Percentiles rank a stretch among this genome's conserved stretches.
Conservation (phyloP, 2,113 vertebrate species). For the Poecile atricapillus region DNA sequence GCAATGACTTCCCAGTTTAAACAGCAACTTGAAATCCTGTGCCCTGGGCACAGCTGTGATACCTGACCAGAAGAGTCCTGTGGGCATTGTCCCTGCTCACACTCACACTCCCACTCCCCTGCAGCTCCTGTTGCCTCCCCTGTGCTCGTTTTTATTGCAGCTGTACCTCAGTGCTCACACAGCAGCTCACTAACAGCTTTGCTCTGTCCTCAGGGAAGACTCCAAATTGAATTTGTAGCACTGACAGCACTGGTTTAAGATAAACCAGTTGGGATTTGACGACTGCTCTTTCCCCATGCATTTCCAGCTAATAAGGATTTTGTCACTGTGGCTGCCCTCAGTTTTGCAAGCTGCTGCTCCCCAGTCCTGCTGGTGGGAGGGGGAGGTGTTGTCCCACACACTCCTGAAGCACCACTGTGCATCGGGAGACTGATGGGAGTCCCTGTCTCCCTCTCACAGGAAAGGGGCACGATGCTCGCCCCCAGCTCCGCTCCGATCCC, state of each 20-base stretch:
- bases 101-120: neutral
- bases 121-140: neutral
- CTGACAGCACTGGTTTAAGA: slow-evolving; percentile 40
- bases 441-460: neutral
- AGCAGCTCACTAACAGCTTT: neutral
- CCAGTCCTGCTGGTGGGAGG: neutral
- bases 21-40: neutral
- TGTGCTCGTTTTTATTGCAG: rapidly evolving
- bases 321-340: neutral
- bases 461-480: neutral
- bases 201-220: slow-evolving; percentile 20
- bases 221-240: slow-evolving; percentile 44
- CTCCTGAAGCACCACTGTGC: neutral
- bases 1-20: neutral
- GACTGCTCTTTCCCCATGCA: neutral
- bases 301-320: slow-evolving; percentile 50
- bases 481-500: neutral
- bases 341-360: neutral
- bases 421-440: neutral
- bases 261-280: slow-evolving; percentile 26
- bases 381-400: neutral
- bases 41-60: neutral
- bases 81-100: neutral
- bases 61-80: neutral
- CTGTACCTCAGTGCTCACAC: neutral